phyloP scores from a whole-genome alignment of 2,113 vertebrate genomes.

The Bothrops jararaca region DNA sequence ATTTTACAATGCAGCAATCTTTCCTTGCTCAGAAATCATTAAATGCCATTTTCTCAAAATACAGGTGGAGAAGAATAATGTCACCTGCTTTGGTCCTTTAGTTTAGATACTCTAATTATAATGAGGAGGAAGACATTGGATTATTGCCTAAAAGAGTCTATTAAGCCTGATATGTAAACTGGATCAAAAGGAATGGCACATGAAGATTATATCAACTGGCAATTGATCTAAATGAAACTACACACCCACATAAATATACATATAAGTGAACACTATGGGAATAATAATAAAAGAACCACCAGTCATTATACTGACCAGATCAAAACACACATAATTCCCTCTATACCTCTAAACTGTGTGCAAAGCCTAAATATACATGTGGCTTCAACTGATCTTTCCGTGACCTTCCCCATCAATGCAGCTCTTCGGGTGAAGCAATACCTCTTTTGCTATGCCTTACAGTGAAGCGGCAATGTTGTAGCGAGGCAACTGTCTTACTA shows the following conservation, averaged over 20 bases:
- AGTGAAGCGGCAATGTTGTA: background rate
- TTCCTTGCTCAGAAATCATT: background rate
- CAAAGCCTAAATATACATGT: background rate
- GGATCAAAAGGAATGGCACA: background rate
- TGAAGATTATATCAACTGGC: background rate
- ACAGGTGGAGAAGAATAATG: background rate
- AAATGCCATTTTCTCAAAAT: background rate
- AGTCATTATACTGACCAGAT: background rate
- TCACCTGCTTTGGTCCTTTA: background rate
- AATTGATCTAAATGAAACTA: background rate
- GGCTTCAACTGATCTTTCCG: background rate
- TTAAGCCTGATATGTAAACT: background rate
- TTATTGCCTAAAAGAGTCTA: background rate
- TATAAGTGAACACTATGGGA: background rate
- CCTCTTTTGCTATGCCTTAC: background rate
- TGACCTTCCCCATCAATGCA: background rate
- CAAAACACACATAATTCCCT: background rate
- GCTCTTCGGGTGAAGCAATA: background rate
- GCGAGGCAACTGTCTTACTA: background rate
- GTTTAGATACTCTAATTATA: background rate
- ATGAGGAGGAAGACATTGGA: background rate
- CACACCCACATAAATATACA: background rate
- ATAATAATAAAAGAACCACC: background rate
- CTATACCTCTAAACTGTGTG: background rate
- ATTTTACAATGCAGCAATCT: background rate